Conservation (phyloP, 1,140 invertebrate genomes). For the Euura saliciscinereae region DNA sequence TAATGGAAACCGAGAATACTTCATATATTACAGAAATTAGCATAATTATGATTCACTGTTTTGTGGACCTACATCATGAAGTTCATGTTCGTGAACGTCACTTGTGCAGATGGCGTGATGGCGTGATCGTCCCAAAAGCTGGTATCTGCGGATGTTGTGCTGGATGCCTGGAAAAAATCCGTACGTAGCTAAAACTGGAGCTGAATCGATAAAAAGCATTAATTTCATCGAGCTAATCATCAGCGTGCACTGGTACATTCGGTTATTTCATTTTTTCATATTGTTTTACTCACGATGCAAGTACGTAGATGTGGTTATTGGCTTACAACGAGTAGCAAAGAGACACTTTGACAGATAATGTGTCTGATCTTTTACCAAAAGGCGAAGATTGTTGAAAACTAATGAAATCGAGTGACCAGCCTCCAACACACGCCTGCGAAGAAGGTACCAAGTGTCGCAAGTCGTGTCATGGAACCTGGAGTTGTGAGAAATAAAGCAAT, state of each 20-base stretch:
- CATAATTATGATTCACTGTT: background rate
- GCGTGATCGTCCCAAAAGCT: background rate
- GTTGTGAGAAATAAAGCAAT: background rate
- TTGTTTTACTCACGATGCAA: background rate
- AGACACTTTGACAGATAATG: no score
- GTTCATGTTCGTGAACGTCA: background rate
- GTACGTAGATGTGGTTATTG: background rate
- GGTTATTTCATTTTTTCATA: background rate
- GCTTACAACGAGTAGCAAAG: no score
- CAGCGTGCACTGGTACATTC: background rate
- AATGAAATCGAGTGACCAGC: background rate
- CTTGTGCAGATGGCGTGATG: background rate
- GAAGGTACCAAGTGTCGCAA: background rate
- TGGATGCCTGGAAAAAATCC: background rate
- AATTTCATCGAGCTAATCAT: no score
- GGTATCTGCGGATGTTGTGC: background rate
- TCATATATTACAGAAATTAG: no score
- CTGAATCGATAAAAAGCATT: no score
- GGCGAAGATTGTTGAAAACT: background rate
- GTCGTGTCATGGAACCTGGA: background rate
- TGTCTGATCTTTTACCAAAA: background rate
- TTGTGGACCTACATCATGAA: background rate
- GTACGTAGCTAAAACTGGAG: background rate
- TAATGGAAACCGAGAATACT: no score
- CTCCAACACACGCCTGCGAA: background rate